Base-by-base conservation (phyloP, 2,888 invertebrate genomes). In the Pyrocoelia pectoralis region DNA sequence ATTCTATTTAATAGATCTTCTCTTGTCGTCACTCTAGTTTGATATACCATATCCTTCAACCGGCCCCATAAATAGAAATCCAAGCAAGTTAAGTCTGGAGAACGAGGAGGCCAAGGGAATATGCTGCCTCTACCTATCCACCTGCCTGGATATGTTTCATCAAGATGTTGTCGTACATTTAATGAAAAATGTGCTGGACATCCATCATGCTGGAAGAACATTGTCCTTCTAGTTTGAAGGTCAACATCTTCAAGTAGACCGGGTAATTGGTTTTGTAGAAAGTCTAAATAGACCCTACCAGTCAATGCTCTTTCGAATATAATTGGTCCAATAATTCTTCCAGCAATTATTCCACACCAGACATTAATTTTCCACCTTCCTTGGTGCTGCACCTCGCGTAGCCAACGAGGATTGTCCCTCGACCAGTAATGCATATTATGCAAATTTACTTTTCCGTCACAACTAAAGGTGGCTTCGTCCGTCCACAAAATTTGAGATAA, bases 381-480 rank as follows among this genome's bases (percentile, higher is more conserved):
- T 54, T 77, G 24, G 28, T 69, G 56, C 13, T 71, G 63, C 12
- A 72, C 56, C 46, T 60, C 56, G 24, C 65, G 15, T 12, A 61
- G 50, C 65, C 71, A 74, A 51, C 72, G 71, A 9, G 72, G 72
- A 67, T 75, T 75, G 15, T 61, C 66, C 3, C 28, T 51, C 1
- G 70, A 65, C 72, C 69, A 75, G 51, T 74, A 72, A 64, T 73
- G 72, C 33, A 59, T 66, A 66, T 74, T 76, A 19, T n/a, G n/a
- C n/a, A n/a, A 41, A 57, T 76, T 74, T 1, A 72, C 54, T 56
- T 66, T 41, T 12, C 72, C 74, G 17, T 59, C 55, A 52, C 68
- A 71, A 1, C 66, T 56, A 54, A 74, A 77, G 5, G 62, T 70
- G 15, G 70, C 68, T 56, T 76, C 71, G 49, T 73, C 72, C 41